phyloP scores from a whole-genome alignment of 37 sponge, comb jelly and placozoan genomes.

The Chondrilla cf. caribensis region DNA sequence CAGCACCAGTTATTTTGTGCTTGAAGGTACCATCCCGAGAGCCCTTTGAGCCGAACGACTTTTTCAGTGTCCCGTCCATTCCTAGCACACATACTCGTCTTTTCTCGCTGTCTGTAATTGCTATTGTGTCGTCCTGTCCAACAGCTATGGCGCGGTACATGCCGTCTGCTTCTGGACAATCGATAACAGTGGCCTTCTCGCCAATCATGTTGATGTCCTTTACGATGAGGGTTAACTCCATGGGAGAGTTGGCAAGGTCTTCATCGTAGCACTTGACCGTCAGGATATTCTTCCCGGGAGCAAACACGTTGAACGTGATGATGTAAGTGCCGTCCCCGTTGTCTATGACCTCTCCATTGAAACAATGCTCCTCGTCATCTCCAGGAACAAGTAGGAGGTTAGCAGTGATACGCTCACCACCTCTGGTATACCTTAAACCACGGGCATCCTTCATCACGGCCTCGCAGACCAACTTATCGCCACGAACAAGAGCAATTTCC shows the following conservation, averaged over 20 bases:
- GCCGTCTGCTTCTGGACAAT: background rate
- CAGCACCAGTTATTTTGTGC: slow-evolving; percentile 10
- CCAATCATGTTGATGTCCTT: slow-evolving; percentile 24
- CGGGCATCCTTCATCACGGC: background rate
- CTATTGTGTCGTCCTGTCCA: background rate
- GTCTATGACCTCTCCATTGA: background rate
- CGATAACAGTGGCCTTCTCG: background rate
- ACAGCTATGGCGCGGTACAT: slow-evolving; percentile 6
- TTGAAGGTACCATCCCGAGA: slow-evolving; percentile 17
- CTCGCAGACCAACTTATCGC: background rate
- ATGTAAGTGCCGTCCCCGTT: slow-evolving; percentile 12
- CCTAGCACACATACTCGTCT: background rate
- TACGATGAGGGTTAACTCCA: slow-evolving; percentile 10
- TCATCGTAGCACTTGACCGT: background rate
- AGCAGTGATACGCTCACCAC: background rate
- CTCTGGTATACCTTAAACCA: background rate
- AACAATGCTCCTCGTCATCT: background rate
- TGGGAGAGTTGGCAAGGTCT: background rate
- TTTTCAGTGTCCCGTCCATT: background rate
- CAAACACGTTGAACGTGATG: background rate
- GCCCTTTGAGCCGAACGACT: slow-evolving; percentile 9
- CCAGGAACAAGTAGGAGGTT: background rate
- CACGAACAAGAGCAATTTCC: slow-evolving; percentile 5
- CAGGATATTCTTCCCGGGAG: background rate
- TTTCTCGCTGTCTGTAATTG: slow-evolving; percentile 11